phyloP scores from a whole-genome alignment of 2,797 vertebrate species.

The Scleropages formosus region DNA sequence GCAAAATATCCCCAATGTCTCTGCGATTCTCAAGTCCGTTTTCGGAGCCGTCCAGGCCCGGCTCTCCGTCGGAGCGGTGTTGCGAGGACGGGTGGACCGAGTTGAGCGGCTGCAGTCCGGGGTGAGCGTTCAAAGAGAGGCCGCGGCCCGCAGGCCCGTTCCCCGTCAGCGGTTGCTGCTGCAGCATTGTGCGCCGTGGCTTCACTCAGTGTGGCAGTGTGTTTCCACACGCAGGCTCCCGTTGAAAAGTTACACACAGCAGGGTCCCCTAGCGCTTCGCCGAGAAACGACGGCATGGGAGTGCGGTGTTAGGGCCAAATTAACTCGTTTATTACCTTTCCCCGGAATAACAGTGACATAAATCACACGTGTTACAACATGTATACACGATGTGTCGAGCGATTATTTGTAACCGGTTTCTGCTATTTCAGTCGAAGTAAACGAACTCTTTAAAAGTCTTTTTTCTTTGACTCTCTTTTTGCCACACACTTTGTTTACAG shows the following conservation, averaged over 20 bases:
- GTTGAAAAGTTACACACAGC: constrained; percentile 46
- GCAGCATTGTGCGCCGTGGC: constrained; percentile 70
- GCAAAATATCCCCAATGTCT: constrained; percentile 88
- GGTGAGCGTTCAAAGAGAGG: constrained; percentile 67
- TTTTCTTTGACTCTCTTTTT: too few relatives aligned
- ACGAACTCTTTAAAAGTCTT: too few relatives aligned
- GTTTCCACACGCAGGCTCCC: constrained; percentile 50
- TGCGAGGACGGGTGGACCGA: constrained; percentile 63
- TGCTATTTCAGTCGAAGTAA: too few relatives aligned
- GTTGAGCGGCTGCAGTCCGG: constrained; percentile 71
- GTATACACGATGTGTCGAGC: too few relatives aligned
- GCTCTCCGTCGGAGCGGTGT: constrained; percentile 65
- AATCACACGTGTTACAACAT: too few relatives aligned
- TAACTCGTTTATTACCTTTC: constrained; percentile 2
- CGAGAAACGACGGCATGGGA: constrained; percentile 27
- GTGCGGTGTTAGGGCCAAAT: constrained; percentile 2
- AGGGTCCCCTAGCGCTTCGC: constrained; percentile 64
- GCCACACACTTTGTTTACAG: too few relatives aligned
- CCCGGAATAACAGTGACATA: neutral
- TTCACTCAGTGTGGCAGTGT: constrained; percentile 59
- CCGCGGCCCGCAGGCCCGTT: constrained; percentile 74
- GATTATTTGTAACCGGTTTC: too few relatives aligned
- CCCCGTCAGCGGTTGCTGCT: constrained; percentile 76
- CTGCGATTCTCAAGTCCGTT: constrained; percentile 80
- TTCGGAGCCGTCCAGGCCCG: constrained; percentile 77